Conservation (phyloP, 1,140 invertebrate genomes). For the Fopius arisanus region DNA sequence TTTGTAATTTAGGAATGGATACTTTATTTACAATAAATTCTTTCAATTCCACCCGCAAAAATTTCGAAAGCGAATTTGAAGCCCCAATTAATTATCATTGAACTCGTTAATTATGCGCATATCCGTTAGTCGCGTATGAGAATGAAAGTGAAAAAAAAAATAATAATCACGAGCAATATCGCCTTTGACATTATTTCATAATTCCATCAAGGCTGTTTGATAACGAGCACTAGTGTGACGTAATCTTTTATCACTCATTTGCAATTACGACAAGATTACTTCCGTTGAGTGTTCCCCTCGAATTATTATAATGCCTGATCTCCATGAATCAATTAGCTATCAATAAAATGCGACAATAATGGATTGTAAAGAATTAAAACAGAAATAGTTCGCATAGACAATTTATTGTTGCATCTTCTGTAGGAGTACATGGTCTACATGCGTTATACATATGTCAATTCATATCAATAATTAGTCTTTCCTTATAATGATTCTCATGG, state of each 20-base stretch:
- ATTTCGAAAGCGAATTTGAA: not conserved
- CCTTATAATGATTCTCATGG: not conserved
- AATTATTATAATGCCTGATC: not conserved
- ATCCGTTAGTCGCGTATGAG: not conserved
- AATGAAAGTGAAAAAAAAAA: not conserved
- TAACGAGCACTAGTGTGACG: constrained; percentile 6
- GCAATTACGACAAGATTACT: not conserved
- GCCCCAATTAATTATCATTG: not conserved
- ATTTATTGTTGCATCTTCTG: not conserved
- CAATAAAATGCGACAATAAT: not conserved
- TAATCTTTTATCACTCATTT: not conserved
- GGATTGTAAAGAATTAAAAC: not conserved
- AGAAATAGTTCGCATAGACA: not conserved
- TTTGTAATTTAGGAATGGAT: no score
- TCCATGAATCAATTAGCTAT: not conserved
- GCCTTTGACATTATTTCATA: constrained; percentile 21
- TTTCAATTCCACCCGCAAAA: no score
- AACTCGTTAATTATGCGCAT: not conserved
- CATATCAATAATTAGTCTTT: constrained; percentile 2
- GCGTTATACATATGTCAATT: constrained; percentile 3
- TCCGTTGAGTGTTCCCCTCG: not conserved
- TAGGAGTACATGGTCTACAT: constrained; percentile 1
- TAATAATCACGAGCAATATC: not conserved
- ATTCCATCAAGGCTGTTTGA: not conserved
- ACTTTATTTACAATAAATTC: no score